A percentile compares a stretch with the other conserved stretches of the same genome.
phyloP scores from a whole-genome alignment of 2,113 vertebrate genomes.

The Nycticryphes semicollaris region DNA sequence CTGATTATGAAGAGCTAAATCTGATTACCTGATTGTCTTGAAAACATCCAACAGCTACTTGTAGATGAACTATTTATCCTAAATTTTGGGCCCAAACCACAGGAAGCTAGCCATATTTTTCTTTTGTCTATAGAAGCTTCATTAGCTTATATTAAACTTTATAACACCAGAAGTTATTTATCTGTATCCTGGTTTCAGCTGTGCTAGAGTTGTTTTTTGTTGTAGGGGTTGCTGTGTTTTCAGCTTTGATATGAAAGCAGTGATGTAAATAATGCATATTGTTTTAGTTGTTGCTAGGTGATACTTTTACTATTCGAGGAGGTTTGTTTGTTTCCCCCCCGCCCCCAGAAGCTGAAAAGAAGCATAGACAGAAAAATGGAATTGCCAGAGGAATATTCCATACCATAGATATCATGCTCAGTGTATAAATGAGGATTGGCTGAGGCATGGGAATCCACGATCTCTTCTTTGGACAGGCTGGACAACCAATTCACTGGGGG shows the following conservation, averaged over 20 bases:
- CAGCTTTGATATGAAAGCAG: neutral
- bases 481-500: neutral
- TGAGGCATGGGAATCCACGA: neutral
- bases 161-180: neutral
- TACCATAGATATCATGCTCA: neutral
- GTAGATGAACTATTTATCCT: neutral
- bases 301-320: neutral
- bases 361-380: neutral
- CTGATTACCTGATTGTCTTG: neutral
- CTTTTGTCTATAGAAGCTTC: neutral
- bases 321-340: neutral
- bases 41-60: neutral
- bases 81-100: neutral
- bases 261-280: neutral
- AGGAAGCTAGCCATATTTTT: neutral
- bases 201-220: neutral
- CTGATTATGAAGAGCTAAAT: neutral
- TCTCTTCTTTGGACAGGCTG: neutral
- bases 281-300: neutral
- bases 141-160: neutral
- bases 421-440: neutral
- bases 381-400: neutral
- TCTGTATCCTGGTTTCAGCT: neutral
- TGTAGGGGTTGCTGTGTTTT: neutral
- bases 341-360: neutral